A percentile compares a stretch with the other conserved stretches of the same genome.
These are phyloP conservation scores for Zosterops hypoxanthus DNA, from an alignment of 2,113 vertebrate genomes.

Conservation along the genomic window DNA sequence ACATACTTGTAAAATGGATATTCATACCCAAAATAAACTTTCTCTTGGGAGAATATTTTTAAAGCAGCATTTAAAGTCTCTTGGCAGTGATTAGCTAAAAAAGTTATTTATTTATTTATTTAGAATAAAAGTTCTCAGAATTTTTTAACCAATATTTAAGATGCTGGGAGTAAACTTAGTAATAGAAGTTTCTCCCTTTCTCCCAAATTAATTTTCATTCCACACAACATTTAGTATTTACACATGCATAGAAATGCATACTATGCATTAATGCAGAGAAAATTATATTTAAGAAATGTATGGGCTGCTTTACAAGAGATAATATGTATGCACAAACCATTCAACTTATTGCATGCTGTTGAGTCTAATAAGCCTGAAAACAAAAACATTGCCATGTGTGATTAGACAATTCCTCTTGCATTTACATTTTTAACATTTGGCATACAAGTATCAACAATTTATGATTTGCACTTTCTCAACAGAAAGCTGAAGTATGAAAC, in stretches of 20 bases:
- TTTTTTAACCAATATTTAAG: slow-evolving; percentile 51
- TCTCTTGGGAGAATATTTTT: slow-evolving; percentile 72
- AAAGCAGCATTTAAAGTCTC: slow-evolving; percentile 62
- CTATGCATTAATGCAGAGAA: neutral
- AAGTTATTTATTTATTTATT: slow-evolving; percentile 39
- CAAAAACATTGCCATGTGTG: slow-evolving; percentile 5
- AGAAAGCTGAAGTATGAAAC: neutral
- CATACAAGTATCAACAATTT: neutral
- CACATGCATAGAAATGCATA: neutral
- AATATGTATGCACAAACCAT: neutral
- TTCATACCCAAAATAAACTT: slow-evolving; percentile 71
- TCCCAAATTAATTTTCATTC: neutral
- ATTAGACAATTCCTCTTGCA: neutral
- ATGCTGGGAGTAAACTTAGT: neutral
- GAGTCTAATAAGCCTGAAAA: slow-evolving; percentile 43
- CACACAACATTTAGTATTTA: neutral
- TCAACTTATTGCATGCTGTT: neutral
- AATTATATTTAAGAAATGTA: neutral
- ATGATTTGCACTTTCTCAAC: slow-evolving; percentile 24
- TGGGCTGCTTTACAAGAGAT: neutral
- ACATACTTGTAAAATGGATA: slow-evolving; percentile 65
- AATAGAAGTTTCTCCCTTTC: neutral
- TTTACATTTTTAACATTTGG: neutral
- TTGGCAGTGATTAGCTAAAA: slow-evolving; percentile 32
- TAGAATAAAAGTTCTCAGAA: slow-evolving; percentile 63